These are phyloP conservation scores for Pyxicephalus adspersus DNA, from an alignment of 2,113 vertebrate genomes.

Conservation along the genomic window DNA sequence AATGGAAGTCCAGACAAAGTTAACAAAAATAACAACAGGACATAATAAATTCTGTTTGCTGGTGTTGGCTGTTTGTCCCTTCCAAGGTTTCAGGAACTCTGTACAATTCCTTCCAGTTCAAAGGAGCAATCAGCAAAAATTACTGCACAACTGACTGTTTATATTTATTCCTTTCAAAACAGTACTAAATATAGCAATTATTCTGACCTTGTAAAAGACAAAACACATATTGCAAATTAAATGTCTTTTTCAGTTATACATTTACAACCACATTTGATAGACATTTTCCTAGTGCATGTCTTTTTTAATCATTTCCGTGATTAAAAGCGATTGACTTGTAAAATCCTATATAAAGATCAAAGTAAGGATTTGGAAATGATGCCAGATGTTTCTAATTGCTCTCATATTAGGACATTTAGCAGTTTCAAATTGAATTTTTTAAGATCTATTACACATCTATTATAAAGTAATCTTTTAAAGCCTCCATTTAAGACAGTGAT, in stretches of 20 bases:
- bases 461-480: neutral
- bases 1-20: too few relatives aligned
- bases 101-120: too few relatives aligned
- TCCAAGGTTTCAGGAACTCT: too few relatives aligned
- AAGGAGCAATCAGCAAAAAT: too few relatives aligned
- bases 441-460: constrained; percentile 6
- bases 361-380: constrained; percentile 17
- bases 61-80: too few relatives aligned
- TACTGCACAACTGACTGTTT: too few relatives aligned
- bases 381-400: constrained; percentile 22
- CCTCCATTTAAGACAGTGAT: constrained; percentile 10
- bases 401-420: neutral
- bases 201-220: neutral
- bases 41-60: too few relatives aligned
- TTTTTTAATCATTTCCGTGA: constrained; percentile 25
- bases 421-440: neutral
- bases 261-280: neutral
- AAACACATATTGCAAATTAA: neutral
- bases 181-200: too few relatives aligned
- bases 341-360: constrained; percentile 8
- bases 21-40: too few relatives aligned
- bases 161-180: too few relatives aligned
- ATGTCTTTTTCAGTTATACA: neutral
- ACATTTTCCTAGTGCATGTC: neutral
- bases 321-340: constrained; percentile 6